Evolutionary conservation across 2,113 vertebrate species (phyloP).

Genomic region (Marcusenius ussheri): DNA sequence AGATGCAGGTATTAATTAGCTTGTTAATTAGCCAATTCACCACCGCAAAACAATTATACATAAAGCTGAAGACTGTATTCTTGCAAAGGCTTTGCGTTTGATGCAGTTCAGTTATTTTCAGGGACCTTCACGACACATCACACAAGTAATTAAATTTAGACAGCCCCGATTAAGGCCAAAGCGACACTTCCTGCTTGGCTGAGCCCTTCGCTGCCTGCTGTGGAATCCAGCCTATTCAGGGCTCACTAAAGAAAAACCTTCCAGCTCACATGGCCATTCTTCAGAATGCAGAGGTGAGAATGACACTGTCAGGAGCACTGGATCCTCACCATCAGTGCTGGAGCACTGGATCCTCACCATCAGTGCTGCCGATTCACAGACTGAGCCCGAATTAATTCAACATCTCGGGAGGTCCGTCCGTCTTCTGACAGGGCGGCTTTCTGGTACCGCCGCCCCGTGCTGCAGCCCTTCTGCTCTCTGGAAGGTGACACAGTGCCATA

Average conservation of each 20-base stretch:
- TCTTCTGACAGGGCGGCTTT: not conserved
- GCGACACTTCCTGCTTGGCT: not conserved
- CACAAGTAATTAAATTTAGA: not conserved
- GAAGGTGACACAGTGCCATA: constrained; percentile 1
- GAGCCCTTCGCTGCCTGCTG: not conserved
- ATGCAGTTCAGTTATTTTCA: not conserved
- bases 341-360: not conserved
- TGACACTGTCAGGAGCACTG: not conserved
- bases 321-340: not conserved
- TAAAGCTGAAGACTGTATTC: not conserved
- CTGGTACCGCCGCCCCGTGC: not conserved
- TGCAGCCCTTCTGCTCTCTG: not conserved
- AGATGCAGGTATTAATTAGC: not conserved
- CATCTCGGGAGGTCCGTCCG: not conserved
- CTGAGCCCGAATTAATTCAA: not conserved
- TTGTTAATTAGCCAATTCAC: not conserved
- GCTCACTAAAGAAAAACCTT: not conserved
- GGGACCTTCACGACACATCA: not conserved
- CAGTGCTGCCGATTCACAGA: not conserved
- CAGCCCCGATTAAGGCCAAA: not conserved
- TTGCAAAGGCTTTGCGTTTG: not conserved
- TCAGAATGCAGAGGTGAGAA: not conserved
- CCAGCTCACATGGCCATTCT: not conserved
- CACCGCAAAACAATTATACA: not conserved
- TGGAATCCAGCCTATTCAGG: not conserved